Evolutionary conservation across 2,113 vertebrate genomes (phyloP), one percentile per base, ranked within the genome.

Genomic region (Cryptomyrus ogoouensis): DNA sequence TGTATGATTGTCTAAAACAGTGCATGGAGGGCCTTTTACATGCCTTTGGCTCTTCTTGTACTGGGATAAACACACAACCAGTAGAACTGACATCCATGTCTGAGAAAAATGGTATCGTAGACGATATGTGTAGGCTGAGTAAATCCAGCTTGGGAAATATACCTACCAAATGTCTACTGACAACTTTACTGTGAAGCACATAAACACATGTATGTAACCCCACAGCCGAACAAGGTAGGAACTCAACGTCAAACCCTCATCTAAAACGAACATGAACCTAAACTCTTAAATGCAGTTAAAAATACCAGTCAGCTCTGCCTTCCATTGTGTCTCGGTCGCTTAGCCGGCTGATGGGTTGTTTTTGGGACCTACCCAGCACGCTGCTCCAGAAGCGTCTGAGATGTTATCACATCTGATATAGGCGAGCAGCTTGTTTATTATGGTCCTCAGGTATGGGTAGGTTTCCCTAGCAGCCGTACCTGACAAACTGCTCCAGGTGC

Each of bases 401-500:
- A 21, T 85, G 9, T 83, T 84, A 84, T 84, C 9, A 10, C 35
- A 47, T 9, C 0, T 6, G 39, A 80, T 3, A 8, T 12, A 83
- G 24, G 17, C 1, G 42, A 46, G 17, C 42, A 47, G 21, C 83
- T 8, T 47, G 1, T 3, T 44, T 21, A 47, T 47, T 46, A 3
- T 5, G 19, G 83, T 49, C 83, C 83, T 46, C 83, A 5, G 19
- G 24, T n/a, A 13, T n/a, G 83, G 42, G 19, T 3, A 24, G 15
- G 17, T 10, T 84, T 7, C 35, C 10, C 19, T 4, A 3, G 46
- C 39, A 31, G 39, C 7, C 62, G 4, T 70, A 89, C 88, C 62
- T 88, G 97, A 96, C 87, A 97, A 94, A 92, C 95, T 96, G 95
- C 96, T 96, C 97, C 97, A 98, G 88, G 97, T 98, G 46, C 96